Evolutionary conservation across 2,113 vertebrate species (phyloP), one percentile per base, ranked within the genome.

Genomic region (Psammodynastes pulverulentus): DNA sequence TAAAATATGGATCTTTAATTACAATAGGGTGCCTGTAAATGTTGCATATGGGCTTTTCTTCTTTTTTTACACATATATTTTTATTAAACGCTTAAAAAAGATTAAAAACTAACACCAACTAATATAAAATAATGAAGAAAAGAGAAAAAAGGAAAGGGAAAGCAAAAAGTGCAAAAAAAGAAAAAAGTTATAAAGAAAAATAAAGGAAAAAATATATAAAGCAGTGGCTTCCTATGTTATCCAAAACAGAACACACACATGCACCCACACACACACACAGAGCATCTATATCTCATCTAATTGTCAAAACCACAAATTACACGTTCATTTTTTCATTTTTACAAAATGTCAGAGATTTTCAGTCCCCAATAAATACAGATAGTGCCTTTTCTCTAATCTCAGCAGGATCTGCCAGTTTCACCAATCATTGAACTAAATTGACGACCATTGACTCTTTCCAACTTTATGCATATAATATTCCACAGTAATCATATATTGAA

Each of bases 261-360:
- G 2, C 23, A 56, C 0, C 9, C 21, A 29, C 9, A 56, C 0
- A 26, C 21, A 29, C 9, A 29, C 9, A 62, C 1, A n/a, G 24
- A 26, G 24, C 9, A 49, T 49, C 48, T 49, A 2, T 67, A 67
- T 67, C 5, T 67, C 15, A 67, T 67, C 29, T 67, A n/a, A 15
- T n/a, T 0, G 2, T 12, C 62, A 67, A 62, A n/a, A 67, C 12
- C 62, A 67, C n/a, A 67, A 67, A 67, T 62, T 62, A 62, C 3
- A 62, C 12, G 58, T 5, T 62, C 10, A 29, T 62, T 62, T 62
- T 62, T 58, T 29, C 26, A 54, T 54, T 54, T 54, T 54, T 54
- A 67, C 58, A n/a, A 67, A 67, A n/a, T n/a, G 58, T 67, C 58
- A n/a, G 58, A 67, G 29, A 67, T n/a, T 67, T 67, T 67, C 12